A percentile compares a stretch with the other conserved stretches of the same genome.
phyloP scores from a whole-genome alignment of 2,797 vertebrate genomes.

The Basileuterus tristriatus region DNA sequence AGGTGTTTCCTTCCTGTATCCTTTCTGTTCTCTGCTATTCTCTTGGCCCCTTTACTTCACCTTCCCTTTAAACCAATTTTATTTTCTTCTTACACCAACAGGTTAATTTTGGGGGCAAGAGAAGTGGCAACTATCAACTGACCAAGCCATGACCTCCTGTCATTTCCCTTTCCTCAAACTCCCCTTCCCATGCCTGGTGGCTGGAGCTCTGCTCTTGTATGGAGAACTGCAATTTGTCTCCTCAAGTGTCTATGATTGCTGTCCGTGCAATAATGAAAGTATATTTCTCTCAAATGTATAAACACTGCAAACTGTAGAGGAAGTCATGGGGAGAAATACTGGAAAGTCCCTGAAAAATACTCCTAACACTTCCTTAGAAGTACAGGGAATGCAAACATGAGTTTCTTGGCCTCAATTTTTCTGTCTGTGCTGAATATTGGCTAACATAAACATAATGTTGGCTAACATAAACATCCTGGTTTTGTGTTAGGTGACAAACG shows the following conservation, averaged over 20 bases:
- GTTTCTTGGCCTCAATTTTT: not conserved
- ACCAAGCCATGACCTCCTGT: not conserved
- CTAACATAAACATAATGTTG: not conserved
- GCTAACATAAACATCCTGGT: not conserved
- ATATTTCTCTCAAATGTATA: not conserved
- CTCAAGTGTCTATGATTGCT: fast-evolving
- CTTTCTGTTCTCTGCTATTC: not conserved
- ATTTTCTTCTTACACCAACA: not conserved
- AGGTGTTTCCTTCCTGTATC: not conserved
- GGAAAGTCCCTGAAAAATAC: slow-evolving; percentile 40
- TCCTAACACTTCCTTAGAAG: not conserved
- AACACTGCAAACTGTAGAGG: not conserved
- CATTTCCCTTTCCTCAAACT: not conserved
- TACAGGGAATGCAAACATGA: not conserved
- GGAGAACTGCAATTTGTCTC: not conserved
- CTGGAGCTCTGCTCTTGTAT: not conserved
- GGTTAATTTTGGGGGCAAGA: not conserved
- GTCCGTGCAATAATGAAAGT: not conserved
- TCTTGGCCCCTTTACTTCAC: not conserved
- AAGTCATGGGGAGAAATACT: not conserved
- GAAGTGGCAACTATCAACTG: not conserved
- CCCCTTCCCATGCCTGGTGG: not conserved
- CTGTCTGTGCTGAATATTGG: not conserved
- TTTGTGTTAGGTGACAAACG: not conserved
- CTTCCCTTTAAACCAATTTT: not conserved